Base-by-base conservation (phyloP, 2,888 invertebrate species). In the Tryphoninae sp. region DNA sequence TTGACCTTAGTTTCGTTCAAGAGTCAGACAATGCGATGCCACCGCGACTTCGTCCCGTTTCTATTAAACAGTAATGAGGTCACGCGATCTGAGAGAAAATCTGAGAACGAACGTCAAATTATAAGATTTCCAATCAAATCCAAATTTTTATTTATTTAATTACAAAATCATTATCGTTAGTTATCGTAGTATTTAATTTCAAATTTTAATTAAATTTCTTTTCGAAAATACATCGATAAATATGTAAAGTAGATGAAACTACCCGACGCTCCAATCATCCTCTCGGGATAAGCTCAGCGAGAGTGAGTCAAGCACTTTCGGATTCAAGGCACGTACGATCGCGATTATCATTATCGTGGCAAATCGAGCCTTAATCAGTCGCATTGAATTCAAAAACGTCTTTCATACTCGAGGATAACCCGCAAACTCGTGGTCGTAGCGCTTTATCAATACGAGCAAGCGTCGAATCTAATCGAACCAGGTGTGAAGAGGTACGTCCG, bases 281-380 rank as follows among this genome's bases (percentile, higher is more conserved):
- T 45, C 45, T 45, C 13, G 7, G 9, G 45, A 45, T 13, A 13
- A n/a, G 33, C 16, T 11, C 16, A 9, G 33, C n/a, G 40, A 40
- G 51, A 9, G 7, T 16, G 1, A n/a, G 61, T 26, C 51, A 19
- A 22, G 40, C 22, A 22, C 68, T 75, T 64, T 33, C 45, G 45
- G 69, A 80, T 75, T 80, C 80, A 49, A 64, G 69, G 69, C 80
- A 75, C 80, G 75, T 75, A 19, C 16, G 8, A 55, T 55, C 55
- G 19, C 75, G 75, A 80, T 80, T 80, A 80, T 80, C 64, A 75
- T 80, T 75, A 80, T 75, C 67, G 42, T 53, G 26, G 16, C 11
- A 53, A 68, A 76, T 68, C 61, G 61, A 49, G 11, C 40, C 59
- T 69, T 69, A 75, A 80, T 80, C 74, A 80, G 80, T 53, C 45